phyloP scores from a whole-genome alignment of 1,140 invertebrate species.

The Macrobrachium nipponense region DNA sequence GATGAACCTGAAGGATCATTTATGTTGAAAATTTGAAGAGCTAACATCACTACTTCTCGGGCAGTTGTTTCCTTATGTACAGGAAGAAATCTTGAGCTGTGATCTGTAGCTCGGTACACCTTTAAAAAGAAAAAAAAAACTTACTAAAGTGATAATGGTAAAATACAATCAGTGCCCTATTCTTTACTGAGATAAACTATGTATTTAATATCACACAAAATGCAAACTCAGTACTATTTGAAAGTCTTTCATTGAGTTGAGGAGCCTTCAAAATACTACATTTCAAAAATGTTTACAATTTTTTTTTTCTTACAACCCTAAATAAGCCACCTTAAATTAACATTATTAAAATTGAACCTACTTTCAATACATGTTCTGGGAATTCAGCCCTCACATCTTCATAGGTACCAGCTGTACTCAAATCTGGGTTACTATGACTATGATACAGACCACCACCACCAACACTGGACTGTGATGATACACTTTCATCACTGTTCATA shows the following conservation, averaged over 20 bases:
- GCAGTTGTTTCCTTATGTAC: slow-evolving; percentile 99
- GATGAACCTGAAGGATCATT: slow-evolving; percentile 81
- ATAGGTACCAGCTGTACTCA: slow-evolving; percentile 69
- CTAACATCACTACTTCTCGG: slow-evolving; percentile 97
- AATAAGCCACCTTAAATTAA: background rate
- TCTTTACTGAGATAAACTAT: background rate
- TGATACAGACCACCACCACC: slow-evolving; percentile 70
- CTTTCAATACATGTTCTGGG: slow-evolving; percentile 96
- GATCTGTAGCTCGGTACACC: slow-evolving; percentile 89
- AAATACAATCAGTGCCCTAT: background rate
- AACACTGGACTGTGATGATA: slow-evolving; percentile 63
- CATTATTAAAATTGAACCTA: background rate
- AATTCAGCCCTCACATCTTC: slow-evolving; percentile 82
- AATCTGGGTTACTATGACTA: slow-evolving; percentile 92
- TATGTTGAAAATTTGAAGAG: slow-evolving; percentile 96
- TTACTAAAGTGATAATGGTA: background rate
- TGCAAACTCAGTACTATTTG: background rate
- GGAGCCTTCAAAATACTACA: too few relatives aligned
- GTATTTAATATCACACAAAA: background rate
- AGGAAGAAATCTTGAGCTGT: slow-evolving; percentile 96
- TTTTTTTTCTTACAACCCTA: background rate
- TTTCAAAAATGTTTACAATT: too few relatives aligned
- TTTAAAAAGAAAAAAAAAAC: slow-evolving; percentile 11
- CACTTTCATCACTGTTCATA: slow-evolving; percentile 62
- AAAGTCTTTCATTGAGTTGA: too few relatives aligned